These are phyloP conservation scores for Phrixothrix hirtus DNA, from an alignment of 2,888 invertebrate species.

Conservation along the genomic window DNA sequence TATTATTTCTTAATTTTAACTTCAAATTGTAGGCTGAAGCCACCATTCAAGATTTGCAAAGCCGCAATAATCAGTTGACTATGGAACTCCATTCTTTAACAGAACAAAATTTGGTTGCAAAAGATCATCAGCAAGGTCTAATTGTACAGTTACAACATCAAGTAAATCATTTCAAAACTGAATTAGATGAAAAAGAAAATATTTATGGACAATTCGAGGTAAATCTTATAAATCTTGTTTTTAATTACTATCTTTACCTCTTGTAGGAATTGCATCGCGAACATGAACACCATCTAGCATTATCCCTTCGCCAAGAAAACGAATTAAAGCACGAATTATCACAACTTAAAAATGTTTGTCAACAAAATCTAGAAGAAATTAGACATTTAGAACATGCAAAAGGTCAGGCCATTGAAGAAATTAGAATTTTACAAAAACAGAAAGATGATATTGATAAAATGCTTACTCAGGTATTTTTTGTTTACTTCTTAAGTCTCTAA, in stretches of 20 bases:
- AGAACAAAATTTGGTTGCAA: slow-evolving; percentile 49
- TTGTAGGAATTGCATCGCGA: slow-evolving; percentile 62
- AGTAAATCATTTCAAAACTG: slow-evolving; percentile 54
- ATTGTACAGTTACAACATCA: slow-evolving; percentile 44
- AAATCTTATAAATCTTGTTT: no score
- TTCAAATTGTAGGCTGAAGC: slow-evolving; percentile 53
- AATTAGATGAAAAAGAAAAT: slow-evolving; percentile 60
- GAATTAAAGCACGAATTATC: slow-evolving; percentile 59
- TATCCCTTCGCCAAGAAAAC: slow-evolving; percentile 59
- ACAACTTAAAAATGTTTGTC: slow-evolving; percentile 49
- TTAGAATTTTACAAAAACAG: slow-evolving; percentile 59
- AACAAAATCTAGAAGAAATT: slow-evolving; percentile 56
- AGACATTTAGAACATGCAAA: slow-evolving; percentile 51
- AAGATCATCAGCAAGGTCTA: slow-evolving; percentile 40
- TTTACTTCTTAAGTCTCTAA: no score
- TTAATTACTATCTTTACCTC: no score
- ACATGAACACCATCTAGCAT: slow-evolving; percentile 59
- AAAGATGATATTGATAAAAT: slow-evolving; percentile 61
- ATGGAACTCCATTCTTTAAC: slow-evolving; percentile 57
- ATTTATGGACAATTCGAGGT: slow-evolving; percentile 61
- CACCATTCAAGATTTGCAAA: slow-evolving; percentile 50
- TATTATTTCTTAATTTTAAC: no score
- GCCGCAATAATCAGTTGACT: slow-evolving; percentile 49
- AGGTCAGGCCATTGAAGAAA: slow-evolving; percentile 59
- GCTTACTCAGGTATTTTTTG: slow-evolving; percentile 52